Conservation (phyloP, 1,140 invertebrate species). For the Zophobas atratus region DNA sequence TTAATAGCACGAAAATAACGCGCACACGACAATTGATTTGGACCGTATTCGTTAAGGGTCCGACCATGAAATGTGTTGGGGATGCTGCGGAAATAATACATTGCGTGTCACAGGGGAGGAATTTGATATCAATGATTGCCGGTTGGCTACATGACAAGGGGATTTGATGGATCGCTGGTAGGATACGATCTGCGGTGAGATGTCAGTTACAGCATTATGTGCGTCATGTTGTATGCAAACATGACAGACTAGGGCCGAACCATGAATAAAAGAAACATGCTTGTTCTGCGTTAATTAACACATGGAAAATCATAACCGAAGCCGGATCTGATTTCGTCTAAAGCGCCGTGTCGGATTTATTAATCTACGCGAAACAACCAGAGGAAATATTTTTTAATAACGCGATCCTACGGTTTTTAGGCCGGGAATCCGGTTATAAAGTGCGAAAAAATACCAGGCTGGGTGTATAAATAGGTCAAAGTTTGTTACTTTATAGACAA, state of each 20-base stretch:
- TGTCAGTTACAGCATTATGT: slow-evolving; percentile 50
- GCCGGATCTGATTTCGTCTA: too few relatives aligned
- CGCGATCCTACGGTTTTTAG: too few relatives aligned
- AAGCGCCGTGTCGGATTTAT: too few relatives aligned
- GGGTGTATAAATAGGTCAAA: too few relatives aligned
- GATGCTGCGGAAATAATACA: slow-evolving; percentile 49
- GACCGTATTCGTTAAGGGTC: slow-evolving; percentile 44
- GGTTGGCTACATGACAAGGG: slow-evolving; percentile 47
- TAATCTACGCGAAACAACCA: too few relatives aligned
- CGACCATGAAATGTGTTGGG: slow-evolving; percentile 22
- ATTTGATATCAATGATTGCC: slow-evolving; percentile 50
- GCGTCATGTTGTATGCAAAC: slow-evolving; percentile 50
- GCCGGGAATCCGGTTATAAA: too few relatives aligned
- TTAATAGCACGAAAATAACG: slow-evolving; percentile 42
- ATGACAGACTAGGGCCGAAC: slow-evolving; percentile 24
- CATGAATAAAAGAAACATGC: slow-evolving; percentile 2
- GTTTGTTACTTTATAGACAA: too few relatives aligned
- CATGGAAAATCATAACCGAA: not conserved
- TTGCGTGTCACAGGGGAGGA: slow-evolving; percentile 48
- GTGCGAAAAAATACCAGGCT: too few relatives aligned
- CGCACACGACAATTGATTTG: slow-evolving; percentile 44
- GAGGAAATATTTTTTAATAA: too few relatives aligned
- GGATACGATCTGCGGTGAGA: slow-evolving; percentile 45
- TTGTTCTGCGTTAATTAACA: slow-evolving; percentile 13
- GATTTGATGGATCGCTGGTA: slow-evolving; percentile 28